phyloP scores from a whole-genome alignment of 1,140 invertebrate species.

The Neodiprion lecontei region DNA sequence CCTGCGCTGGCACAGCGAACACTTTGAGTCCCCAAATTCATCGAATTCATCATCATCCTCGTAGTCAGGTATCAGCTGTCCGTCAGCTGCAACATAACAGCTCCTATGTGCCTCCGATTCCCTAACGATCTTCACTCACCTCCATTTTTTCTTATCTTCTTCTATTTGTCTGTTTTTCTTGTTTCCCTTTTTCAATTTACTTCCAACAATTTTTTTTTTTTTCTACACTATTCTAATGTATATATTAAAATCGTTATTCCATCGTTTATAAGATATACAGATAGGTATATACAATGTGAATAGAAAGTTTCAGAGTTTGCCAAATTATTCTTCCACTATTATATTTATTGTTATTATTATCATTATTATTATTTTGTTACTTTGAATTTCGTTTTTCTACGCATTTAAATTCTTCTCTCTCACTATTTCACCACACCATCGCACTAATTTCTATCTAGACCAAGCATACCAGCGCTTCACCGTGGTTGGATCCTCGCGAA shows the following conservation, averaged over 20 bases:
- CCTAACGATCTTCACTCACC: conserved; percentile 46
- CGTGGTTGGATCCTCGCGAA: not conserved
- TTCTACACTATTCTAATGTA: conserved; percentile 1
- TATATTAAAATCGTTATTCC: conserved; percentile 9
- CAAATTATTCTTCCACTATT: conserved; percentile 8
- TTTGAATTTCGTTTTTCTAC: not conserved
- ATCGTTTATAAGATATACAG: not conserved
- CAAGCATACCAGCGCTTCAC: conserved; percentile 39
- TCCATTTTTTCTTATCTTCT: conserved; percentile 30
- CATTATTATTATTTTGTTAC: conserved; percentile 20
- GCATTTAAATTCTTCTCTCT: not conserved
- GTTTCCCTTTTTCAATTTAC: conserved; percentile 16
- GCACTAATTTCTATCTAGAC: conserved; percentile 37
- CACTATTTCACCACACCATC: conserved; percentile 2
- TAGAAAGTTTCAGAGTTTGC: not conserved
- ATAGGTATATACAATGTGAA: not conserved
- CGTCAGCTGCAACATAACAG: conserved; percentile 71
- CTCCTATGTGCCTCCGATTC: conserved; percentile 48
- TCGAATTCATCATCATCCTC: conserved; percentile 68
- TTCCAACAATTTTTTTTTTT: conserved; percentile 23
- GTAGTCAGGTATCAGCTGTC: conserved; percentile 67
- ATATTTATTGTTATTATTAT: conserved; percentile 16
- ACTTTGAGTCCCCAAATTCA: conserved; percentile 64
- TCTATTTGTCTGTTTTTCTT: conserved; percentile 19
- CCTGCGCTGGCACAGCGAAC: conserved; percentile 76